Conservation (phyloP, 2,888 invertebrate species). For the Pedicia rivosa region DNA sequence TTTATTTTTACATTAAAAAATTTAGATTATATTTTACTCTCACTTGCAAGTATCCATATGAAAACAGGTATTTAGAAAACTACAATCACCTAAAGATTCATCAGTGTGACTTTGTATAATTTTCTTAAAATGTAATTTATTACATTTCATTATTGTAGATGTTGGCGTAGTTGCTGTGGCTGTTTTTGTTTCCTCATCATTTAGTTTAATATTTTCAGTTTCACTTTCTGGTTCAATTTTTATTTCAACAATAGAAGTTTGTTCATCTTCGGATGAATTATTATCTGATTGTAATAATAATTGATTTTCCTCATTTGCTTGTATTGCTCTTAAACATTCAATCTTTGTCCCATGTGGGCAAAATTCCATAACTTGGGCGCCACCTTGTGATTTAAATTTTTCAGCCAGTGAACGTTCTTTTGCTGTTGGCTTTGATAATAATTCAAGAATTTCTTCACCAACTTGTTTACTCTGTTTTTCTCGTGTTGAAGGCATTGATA, state of each 20-base stretch:
- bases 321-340: constrained; percentile 55
- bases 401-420: constrained; percentile 92
- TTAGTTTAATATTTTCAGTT: constrained; percentile 11
- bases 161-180: constrained; percentile 10
- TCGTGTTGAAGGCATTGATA: constrained; percentile 61
- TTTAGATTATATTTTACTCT: constrained; percentile 13
- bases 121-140: constrained; percentile 89
- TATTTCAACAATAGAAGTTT: constrained; percentile 20
- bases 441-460: constrained; percentile 87
- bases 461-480: constrained; percentile 92
- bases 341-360: constrained; percentile 89
- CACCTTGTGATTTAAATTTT: constrained; percentile 90
- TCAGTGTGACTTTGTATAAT: constrained; percentile 93
- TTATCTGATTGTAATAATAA: constrained; percentile 12
- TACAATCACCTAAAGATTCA: constrained; percentile 89
- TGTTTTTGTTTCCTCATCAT: constrained; percentile 13
- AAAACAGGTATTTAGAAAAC: constrained; percentile 95
- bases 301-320: constrained; percentile 24
- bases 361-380: constrained; percentile 86
- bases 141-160: constrained; percentile 43
- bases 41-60: constrained; percentile 98
- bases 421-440: constrained; percentile 88
- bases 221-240: constrained; percentile 14
- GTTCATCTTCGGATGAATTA: constrained; percentile 6
- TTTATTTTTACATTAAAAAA: too few species aligned